Base-by-base conservation (phyloP, 2,113 vertebrate genomes). In the Atractosteus spatula region DNA sequence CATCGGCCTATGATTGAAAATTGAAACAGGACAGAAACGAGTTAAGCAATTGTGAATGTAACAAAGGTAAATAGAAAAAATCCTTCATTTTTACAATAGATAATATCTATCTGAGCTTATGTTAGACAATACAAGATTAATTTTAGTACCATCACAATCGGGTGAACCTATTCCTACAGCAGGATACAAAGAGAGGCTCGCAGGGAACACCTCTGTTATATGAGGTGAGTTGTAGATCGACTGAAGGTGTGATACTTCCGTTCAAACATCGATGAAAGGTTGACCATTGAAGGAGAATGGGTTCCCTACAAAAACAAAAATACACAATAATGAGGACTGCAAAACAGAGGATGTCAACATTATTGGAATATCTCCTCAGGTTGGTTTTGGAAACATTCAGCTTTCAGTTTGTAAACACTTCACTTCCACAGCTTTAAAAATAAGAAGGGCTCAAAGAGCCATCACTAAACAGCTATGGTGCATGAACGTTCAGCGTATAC, bases 171-270 rank as follows among this genome's bases (percentile, higher is more conserved):
- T 54, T 4, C 47, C 47, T 41, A 51, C 62, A n/a, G 7, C 70
- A 44, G 17, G 41, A 51, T 14, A 12, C 43, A 68, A 12, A 55
- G 41, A 16, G 11, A 10, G 3, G 14, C n/a, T 16, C 13, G 51
- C 51, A 77, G 43, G 13, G 41, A 68, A 42, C 29, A 29, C 51
- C 51, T 68, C 56, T 3, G 43, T 1, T 91, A 98, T 85, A 96
- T 89, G 76, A 98, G 93, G 82, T 98, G 96, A 71, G 96, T 97
- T 78, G 93, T 96, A 8, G 97, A 98, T 71, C 95, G 91, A 79
- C 96, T 98, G 80, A 97, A 93, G 0, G 96, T 98, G 79, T 95
- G 95, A 85, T 95, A 98, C 86, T 94, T 96, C 73, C 87, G 94
- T 83, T 97, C 96, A 88, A 99, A 98, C 84, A 94, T 77, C 7